These are phyloP conservation scores for Druon quercuslanigerum DNA, from an alignment of 1,140 invertebrate genomes.

Conservation along the genomic window DNA sequence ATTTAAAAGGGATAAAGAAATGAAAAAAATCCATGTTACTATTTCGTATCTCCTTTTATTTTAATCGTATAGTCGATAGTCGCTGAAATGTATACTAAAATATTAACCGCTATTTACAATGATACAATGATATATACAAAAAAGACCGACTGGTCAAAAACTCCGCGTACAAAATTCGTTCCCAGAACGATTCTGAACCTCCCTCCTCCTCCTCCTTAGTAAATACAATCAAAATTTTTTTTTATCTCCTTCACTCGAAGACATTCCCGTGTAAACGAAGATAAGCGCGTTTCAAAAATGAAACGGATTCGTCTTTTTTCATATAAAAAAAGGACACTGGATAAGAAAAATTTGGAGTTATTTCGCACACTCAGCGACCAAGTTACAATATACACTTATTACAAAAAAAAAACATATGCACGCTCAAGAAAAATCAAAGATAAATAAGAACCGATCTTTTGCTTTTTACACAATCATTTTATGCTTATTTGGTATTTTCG, in stretches of 20 bases:
- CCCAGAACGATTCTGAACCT: not conserved
- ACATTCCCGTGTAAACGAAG: not conserved
- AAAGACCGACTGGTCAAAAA: constrained; percentile 41
- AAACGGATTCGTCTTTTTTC: not conserved
- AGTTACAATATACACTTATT: constrained; percentile 42
- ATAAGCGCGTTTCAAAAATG: not conserved
- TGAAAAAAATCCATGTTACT: not conserved
- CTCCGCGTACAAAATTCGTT: not conserved
- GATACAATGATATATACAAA: constrained; percentile 63
- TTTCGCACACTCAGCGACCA: not conserved
- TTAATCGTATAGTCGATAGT: constrained; percentile 42
- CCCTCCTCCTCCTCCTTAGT: too few relatives aligned
- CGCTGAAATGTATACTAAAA: constrained; percentile 51
- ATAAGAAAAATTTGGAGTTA: not conserved
- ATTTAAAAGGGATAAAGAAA: not conserved
- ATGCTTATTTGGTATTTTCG: constrained; percentile 56
- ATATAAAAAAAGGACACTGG: not conserved
- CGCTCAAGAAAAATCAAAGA: constrained; percentile 34
- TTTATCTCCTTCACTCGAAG: not conserved
- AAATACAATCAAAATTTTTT: not conserved
- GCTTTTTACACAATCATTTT: constrained; percentile 45
- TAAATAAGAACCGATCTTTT: constrained; percentile 52
- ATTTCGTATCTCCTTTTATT: constrained; percentile 22
- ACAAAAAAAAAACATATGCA: constrained; percentile 37
- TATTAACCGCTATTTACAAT: constrained; percentile 57